Evolutionary conservation across 2,797 vertebrate species (phyloP).

Genomic region (Cossypha caffra): DNA sequence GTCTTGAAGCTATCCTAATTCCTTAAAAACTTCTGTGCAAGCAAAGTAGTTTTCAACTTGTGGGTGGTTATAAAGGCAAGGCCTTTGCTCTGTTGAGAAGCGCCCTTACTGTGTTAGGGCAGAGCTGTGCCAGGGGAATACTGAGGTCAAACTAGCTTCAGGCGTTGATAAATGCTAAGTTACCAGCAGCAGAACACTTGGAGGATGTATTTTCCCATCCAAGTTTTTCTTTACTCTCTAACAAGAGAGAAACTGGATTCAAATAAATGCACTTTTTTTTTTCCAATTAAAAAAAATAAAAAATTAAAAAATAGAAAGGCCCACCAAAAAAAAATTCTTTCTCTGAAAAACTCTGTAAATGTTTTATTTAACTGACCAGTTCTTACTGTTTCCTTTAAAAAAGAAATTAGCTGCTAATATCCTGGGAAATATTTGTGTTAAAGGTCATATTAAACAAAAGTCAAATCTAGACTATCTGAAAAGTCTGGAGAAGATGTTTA

Average conservation of each 20-base stretch:
- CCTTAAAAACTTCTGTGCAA: neutral
- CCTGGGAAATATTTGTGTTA: conserved; percentile 57
- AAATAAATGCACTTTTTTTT: conserved; percentile 17
- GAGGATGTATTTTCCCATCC: conserved; percentile 35
- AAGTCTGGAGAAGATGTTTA: conserved; percentile 60
- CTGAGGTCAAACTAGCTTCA: conserved; percentile 14
- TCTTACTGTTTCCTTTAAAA: conserved; percentile 15
- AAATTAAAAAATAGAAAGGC: neutral
- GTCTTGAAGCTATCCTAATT: neutral
- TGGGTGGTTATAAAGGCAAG: neutral
- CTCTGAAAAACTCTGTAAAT: neutral
- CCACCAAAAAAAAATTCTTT: neutral
- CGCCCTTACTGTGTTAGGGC: neutral
- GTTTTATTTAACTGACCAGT: conserved; percentile 41
- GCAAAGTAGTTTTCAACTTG: neutral
- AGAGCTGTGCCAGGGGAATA: neutral
- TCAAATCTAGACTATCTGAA: conserved; percentile 36
- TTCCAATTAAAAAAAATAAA: neutral
- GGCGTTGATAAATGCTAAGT: conserved; percentile 54
- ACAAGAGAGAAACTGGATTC: conserved; percentile 36
- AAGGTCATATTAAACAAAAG: conserved; percentile 71
- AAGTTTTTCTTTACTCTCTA: conserved; percentile 13
- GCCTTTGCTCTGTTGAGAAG: neutral
- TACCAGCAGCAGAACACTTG: conserved; percentile 3
- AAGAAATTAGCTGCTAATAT: conserved; percentile 55